Evolutionary conservation across 2,113 vertebrate species (phyloP), one percentile per base, ranked within the genome.

Genomic region (Lathamus discolor): DNA sequence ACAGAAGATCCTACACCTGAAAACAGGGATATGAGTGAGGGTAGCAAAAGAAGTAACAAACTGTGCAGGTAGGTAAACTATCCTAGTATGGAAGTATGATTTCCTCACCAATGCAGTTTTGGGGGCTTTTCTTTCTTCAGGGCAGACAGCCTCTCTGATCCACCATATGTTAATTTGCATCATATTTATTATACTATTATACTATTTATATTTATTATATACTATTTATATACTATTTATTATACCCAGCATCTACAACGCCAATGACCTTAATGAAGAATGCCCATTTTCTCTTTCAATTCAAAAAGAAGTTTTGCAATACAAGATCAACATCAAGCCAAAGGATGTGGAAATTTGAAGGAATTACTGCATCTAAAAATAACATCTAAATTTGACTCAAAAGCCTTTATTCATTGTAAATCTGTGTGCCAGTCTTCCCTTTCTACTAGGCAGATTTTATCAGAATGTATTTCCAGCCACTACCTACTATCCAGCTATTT

Each of bases 311-410:
- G 39, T 61, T 79, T 78, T 88, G 35, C 72, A 88, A 72, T 37
- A 77, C 20, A 82, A 66, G 22, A 89, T 48, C 39, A 92, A 62
- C 62, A 57, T 44, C n/a, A 61, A 95, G 79, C 14, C 68, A 93
- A 81, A 88, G 82, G 86, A 93, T 61, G 69, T 83, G 69, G 86
- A 90, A 95, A 94, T 86, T 1, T 51, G 61, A 84, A 93, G 27
- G 35, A 93, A 88, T 88, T 78, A 72, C 19, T 68, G 24, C 24
- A 92, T 61, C 82, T 92, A 88, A 94, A 96, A 92, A 83, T 81
- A 94, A 57, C 44, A 75, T 51, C 93, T 77, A 81, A 63, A 88
- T 78, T 75, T 90, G 48, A 78, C 66, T 88, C 83, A 88, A 83
- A 91, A 82, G 68, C 46, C 43, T 78, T 88, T 82, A 93, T 95